Base-by-base conservation (phyloP, 2,888 invertebrate genomes). In the Cyclophora punctaria region DNA sequence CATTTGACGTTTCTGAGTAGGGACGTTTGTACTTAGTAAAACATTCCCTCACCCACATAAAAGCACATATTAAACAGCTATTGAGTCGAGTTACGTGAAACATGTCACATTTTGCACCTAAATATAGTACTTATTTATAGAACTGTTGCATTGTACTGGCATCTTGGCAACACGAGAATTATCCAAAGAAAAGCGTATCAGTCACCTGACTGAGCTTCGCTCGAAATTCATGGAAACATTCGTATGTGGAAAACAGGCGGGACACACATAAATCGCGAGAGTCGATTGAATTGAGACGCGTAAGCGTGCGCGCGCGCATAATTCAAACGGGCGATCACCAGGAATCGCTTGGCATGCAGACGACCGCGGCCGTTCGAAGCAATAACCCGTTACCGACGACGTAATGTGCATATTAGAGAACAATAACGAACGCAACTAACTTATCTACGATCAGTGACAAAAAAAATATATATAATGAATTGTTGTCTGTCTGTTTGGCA, bases 271-370 rank as follows among this genome's bases (percentile, higher is more conserved):
- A 85, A 82, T 85, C 79, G 80, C 64, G 67, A 55, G 66, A 71
- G 73, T 73, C 76, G 78, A 84, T 81, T 81, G 80, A 85, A 83
- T 75, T 69, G 82, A 81, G 80, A 81, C 79, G 78, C 70, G 74
- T 77, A 77, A 78, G 80, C 77, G 80, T 82, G 83, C 80, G 70
- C 74, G 68, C 72, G 78, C 83, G 84, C 85, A 87, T 87, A 86
- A 83, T 84, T 85, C 82, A 83, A 82, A 79, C 78, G 80, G 80
- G 79, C 85, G 83, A 83, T 82, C 82, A 84, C 84, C 83, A 83
- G 80, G 83, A 83, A 83, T 80, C 75, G 72, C 66, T 86, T 86
- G 79, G 80, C 83, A 87, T 85, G 85, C 86, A 86, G 86, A 85
- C 86, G 73, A 65, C 60, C 62, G 69, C 69, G 72, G 78, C 74